Percentiles rank a stretch among this genome's conserved stretches.
phyloP scores from a whole-genome alignment of 2,888 invertebrate species.

The Agrochola litura region DNA sequence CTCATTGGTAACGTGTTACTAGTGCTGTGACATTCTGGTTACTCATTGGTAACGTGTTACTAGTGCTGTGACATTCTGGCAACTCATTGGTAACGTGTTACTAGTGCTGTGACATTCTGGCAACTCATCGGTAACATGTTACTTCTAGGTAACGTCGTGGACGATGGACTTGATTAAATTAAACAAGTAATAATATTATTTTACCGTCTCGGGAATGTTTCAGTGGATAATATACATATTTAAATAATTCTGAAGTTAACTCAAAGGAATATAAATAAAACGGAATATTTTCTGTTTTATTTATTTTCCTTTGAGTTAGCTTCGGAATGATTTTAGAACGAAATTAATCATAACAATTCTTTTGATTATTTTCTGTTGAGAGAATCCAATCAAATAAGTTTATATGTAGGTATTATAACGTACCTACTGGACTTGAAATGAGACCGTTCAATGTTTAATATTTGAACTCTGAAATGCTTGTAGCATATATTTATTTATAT shows the following conservation, averaged over 20 bases:
- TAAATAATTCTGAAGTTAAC: neutral
- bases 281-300: slow-evolving; percentile 18
- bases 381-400: neutral
- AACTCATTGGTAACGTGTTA: neutral
- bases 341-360: slow-evolving; percentile 5
- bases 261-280: no score
- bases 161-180: slow-evolving; percentile 19
- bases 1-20: no score
- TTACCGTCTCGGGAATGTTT: slow-evolving; percentile 11
- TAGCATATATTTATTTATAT: neutral
- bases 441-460: neutral
- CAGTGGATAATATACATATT: slow-evolving; percentile 32
- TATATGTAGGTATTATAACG: no score
- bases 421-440: neutral
- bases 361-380: neutral
- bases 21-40: no score
- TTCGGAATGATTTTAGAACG: slow-evolving; percentile 3
- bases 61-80: neutral
- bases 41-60: no score
- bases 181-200: slow-evolving; percentile 14
- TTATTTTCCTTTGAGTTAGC: slow-evolving; percentile 21
- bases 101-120: neutral
- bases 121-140: neutral
- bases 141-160: neutral
- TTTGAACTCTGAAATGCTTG: neutral